Base-by-base conservation (phyloP, 2,113 vertebrate genomes). In the Abramis brama region DNA sequence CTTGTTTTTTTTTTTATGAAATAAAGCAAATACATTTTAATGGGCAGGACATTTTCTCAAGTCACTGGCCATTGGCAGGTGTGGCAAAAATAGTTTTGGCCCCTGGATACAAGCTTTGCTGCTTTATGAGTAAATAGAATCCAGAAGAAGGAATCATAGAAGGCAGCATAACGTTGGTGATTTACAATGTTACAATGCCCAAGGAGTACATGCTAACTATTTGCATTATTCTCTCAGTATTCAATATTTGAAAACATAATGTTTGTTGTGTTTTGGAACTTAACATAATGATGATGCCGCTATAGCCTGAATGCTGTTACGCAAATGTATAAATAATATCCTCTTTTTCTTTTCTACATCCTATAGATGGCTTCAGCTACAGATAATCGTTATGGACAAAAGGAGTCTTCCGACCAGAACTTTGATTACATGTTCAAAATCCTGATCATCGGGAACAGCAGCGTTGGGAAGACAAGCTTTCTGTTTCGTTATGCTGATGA, bases 371-470 rank as follows among this genome's bases (percentile, higher is more conserved):
- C 98, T 91, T 98, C 98, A 13, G 97, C 96, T 89, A 95, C 91
- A 92, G 97, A 98, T 50, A 94, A 96, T 88, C 96, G 96, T 92
- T 97, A 96, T 55, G 97, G 96, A 85, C 95, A 97, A 91, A 98
- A 97, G 91, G 97, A 99, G 92, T 96, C 96, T 89, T 97, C 98
- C 0, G 98, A 99, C 94, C 98, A 99, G 91, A 99, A 99, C 93
- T 99, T 99, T 92, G 97, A 99, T 92, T 99, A 99, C 87, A 99
- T 99, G 98, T 99, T 99, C 92, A 99, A 99, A 92, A 96, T 99
- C 90, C 96, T 99, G 91, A 99, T 99, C 92, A 99, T 99, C 17
- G 98, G 98, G 87, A 99, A 99, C 93, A 99, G 98, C 94, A 99
- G 97, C 0, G 98, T 99, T 77, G 98, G 98, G 43, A 99, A 99